These are phyloP conservation scores for Rhopilema esculentum DNA, from an alignment of 30 jellyfish, hydroid and myxozoan genomes.

Conservation along the genomic window DNA sequence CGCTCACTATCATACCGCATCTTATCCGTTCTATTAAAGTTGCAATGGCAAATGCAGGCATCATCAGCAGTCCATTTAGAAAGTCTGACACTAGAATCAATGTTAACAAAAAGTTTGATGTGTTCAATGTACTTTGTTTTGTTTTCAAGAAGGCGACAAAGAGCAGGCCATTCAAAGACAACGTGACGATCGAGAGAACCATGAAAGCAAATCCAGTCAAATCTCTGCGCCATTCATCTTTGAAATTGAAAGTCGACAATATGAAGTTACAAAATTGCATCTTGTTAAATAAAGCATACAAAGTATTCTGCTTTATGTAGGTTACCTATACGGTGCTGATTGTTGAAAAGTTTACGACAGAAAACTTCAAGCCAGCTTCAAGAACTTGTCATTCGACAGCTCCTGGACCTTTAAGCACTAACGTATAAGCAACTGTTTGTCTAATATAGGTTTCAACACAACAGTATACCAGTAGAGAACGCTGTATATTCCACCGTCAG, in stretches of 20 bases:
- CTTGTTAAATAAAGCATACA: no score
- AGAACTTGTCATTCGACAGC: no score
- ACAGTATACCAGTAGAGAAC: no score
- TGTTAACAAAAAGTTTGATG: conserved; percentile 15
- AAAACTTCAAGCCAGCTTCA: no score
- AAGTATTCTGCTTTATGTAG: no score
- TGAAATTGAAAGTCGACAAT: neutral
- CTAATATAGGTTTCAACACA: no score
- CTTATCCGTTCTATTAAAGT: neutral
- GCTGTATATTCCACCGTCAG: no score
- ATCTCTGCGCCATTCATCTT: neutral
- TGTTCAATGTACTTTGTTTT: conserved; percentile 15
- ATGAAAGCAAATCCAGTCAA: neutral
- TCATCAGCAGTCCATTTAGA: neutral
- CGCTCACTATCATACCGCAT: neutral
- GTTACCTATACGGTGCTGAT: no score
- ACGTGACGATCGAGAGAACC: neutral
- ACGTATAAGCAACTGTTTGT: no score
- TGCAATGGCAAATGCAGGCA: conserved; percentile 1
- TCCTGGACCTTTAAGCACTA: no score
- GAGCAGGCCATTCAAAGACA: neutral
- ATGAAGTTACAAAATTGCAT: neutral
- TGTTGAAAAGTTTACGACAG: no score
- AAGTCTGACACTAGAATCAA: conserved; percentile 12
- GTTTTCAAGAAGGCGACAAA: conserved; percentile 23